Evolutionary conservation across 2,888 invertebrate genomes (phyloP).

Genomic region (Cephus runcator): DNA sequence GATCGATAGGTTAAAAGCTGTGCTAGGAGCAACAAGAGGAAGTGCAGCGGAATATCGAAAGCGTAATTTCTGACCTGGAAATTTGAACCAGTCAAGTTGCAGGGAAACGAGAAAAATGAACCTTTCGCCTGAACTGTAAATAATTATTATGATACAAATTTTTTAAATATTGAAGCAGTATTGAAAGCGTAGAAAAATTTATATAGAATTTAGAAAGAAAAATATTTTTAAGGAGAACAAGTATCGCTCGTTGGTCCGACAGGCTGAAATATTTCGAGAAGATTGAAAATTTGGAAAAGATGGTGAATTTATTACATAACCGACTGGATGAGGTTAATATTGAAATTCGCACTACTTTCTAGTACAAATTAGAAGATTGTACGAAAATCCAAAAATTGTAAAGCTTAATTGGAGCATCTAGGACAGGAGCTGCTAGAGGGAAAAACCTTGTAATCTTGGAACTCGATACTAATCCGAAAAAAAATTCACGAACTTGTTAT

Average conservation of each 20-base stretch:
- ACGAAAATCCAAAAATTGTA: conserved; percentile 30
- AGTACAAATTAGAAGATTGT: not conserved
- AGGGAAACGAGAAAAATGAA: conserved; percentile 25
- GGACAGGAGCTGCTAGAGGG: conserved; percentile 20
- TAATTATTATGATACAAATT: not conserved
- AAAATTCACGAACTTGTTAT: not conserved
- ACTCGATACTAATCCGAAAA: not conserved
- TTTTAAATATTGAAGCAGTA: not conserved
- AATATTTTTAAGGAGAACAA: not conserved
- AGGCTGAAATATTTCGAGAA: not conserved
- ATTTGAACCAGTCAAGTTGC: conserved; percentile 25
- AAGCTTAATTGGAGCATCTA: conserved; percentile 22
- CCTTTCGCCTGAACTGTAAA: conserved; percentile 5
- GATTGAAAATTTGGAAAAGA: conserved; percentile 27
- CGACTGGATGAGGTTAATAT: conserved; percentile 22
- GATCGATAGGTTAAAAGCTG: conserved; percentile 29
- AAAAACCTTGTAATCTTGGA: conserved; percentile 8
- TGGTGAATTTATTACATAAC: conserved; percentile 23
- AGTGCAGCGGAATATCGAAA: conserved; percentile 28
- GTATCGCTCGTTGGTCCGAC: not conserved
- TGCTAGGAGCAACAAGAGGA: conserved; percentile 30
- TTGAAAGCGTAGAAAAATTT: not conserved
- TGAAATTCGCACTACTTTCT: not conserved
- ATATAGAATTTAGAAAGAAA: not conserved
- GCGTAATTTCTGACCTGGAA: conserved; percentile 31